Base-by-base conservation (phyloP, 2,797 vertebrate species). In the Rhynchotus rufescens region DNA sequence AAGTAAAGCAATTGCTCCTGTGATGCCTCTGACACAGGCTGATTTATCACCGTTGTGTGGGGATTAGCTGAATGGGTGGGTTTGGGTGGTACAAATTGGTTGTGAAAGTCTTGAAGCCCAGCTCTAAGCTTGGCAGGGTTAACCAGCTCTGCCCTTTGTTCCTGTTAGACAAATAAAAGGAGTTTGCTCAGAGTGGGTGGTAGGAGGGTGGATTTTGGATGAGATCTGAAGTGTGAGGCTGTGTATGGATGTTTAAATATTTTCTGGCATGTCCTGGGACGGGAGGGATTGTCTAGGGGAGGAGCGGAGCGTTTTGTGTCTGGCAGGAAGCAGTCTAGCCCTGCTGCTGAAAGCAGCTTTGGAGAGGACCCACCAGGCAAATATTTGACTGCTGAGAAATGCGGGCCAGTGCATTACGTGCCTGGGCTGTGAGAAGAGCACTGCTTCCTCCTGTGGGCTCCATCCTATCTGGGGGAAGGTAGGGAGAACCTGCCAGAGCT, bases 171-270 rank as follows among this genome's bases (percentile, higher is more conserved):
- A 96, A 96, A 96, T 91, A 96, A 85, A 93, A 94, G 34, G 26
- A 93, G 66, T 89, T 95, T 93, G 84, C 84, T 95, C 81, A 60
- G 88, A 90, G 93, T 95, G 94, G 92, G 96, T 89, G 84, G 95
- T 56, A 92, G 60, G 83, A 95, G 81, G 84, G 72, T 91, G 89
- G 92, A 84, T 96, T 95, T 94, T 91, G 96, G 91, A 95, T 73
- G 86, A 94, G 80, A 66, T 80, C 69, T 89, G 86, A 90, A 91
- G 60, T 76, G 85, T 40, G 69, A 92, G 47, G 76, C 69, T 87
- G 76, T 85, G 17, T 49, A 77, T 89, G 62, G 76, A 92, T 93
- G 90, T 93, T 88, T 84, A 78, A 93, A 78, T 66, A 64, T 64
- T 89, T 66, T 38, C 64, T 93, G 84, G 88, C 84, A 80, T 52